Base-by-base conservation (phyloP, 1,140 invertebrate species). In the Bombyx mandarina region DNA sequence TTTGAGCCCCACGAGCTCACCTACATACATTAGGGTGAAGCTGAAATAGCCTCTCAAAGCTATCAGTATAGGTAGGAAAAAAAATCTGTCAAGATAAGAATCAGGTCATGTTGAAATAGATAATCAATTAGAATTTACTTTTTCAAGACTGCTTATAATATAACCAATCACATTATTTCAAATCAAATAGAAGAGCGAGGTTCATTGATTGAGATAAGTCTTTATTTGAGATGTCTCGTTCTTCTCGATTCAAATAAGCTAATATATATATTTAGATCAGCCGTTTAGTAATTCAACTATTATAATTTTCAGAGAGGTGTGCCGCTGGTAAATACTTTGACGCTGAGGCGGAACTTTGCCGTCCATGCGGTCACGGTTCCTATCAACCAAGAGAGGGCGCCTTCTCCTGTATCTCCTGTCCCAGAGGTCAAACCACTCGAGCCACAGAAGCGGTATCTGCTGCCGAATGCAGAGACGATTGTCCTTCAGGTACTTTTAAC, bases 311-410 rank as follows among this genome's bases (percentile, higher is more conserved):
- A 93, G 96, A 98, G 83, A 91, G 94, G 51, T 98, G 97, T 79
- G 93, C 95, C 6, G 94, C 96, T 63, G 96, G 97, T 54, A 96
- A 97, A 88, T 98, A 94, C 78, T 98, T 95, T 81, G 96, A 98
- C 75, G 94, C 95, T 43, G 91, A 92, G 35, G 92, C 93, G 1
- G 94, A 95, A 26, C 86, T 96, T 0, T 99, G 97, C 75, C 90
- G 94, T 47, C 94, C 94, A 56, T 99, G 97, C 79, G 97, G 97
- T 7, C 95, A 98, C 75, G 97, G 97, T 7, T 97, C 97, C 79
- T 99, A 94, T 81, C 97, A 99, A 79, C 92, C 97, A 0, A 91
- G 93, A 51, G 96, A 97, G 86, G 97, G 97, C 0, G 93, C 96
- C 47, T 99, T 99, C 88, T 90, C 92, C 7, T 99, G 97, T 70